Conservation (phyloP, 2,797 vertebrate genomes). For the Cryptoblepharus egeriae region DNA sequence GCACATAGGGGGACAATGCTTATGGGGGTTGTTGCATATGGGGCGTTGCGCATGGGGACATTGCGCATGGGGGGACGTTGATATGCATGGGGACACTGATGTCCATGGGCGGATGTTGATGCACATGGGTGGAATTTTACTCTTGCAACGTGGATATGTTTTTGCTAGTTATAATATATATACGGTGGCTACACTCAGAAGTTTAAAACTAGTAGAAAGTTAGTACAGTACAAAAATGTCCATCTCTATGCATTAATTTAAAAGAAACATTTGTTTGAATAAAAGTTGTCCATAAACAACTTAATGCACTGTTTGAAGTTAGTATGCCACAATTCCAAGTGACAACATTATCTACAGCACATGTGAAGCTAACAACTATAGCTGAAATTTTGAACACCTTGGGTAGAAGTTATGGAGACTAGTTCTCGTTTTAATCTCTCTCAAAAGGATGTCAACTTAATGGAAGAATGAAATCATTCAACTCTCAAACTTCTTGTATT, state of each 20-base stretch:
- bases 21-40: too few relatives aligned
- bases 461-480: neutral
- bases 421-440: neutral
- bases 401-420: neutral
- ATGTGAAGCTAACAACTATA: neutral
- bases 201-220: neutral
- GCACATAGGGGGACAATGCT: too few relatives aligned
- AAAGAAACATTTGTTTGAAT: neutral
- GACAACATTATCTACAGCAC: neutral
- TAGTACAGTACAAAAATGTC: neutral
- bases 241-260: neutral
- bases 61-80: too few relatives aligned
- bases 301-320: neutral
- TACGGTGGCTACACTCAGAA: neutral
- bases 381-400: neutral
- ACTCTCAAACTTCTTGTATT: too few relatives aligned
- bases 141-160: too few relatives aligned
- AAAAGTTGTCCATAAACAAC: neutral
- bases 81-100: too few relatives aligned
- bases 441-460: neutral
- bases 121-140: too few relatives aligned
- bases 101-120: too few relatives aligned
- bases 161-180: neutral
- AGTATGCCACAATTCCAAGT: neutral
- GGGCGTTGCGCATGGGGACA: too few relatives aligned